These are phyloP conservation scores for Miltochrista miniata DNA, from an alignment of 2,888 invertebrate genomes.

Conservation along the genomic window DNA sequence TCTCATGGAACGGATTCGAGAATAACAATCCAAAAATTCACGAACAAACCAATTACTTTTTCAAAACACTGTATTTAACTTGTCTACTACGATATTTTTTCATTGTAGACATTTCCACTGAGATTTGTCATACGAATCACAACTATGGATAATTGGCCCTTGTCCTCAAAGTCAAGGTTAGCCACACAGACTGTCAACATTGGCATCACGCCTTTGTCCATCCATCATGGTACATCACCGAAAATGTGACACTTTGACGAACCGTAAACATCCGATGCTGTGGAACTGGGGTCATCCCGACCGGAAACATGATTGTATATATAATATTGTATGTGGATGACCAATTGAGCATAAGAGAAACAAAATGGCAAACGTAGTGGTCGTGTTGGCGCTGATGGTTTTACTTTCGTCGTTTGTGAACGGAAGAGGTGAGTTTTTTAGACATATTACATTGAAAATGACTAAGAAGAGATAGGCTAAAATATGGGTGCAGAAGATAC, in stretches of 20 bases:
- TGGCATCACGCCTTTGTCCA: conserved; percentile 42
- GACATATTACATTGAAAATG: too few relatives aligned
- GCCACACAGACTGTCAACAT: conserved; percentile 30
- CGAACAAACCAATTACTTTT: too few relatives aligned
- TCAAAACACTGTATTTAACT: conserved; percentile 1
- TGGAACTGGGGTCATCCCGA: conserved; percentile 24
- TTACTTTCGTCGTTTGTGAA: conserved; percentile 32
- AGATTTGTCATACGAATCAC: conserved; percentile 15
- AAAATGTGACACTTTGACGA: conserved; percentile 41
- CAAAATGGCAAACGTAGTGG: conserved; percentile 30
- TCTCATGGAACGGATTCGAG: too few relatives aligned
- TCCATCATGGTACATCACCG: conserved; percentile 42
- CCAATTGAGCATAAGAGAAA: conserved; percentile 12
- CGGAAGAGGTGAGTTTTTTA: conserved; percentile 25
- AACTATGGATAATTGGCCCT: conserved; percentile 22
- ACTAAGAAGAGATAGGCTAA: too few relatives aligned
- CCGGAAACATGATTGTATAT: conserved; percentile 14
- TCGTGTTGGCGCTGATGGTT: conserved; percentile 26
- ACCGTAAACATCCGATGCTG: conserved; percentile 43
- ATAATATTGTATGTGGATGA: conserved; percentile 18
- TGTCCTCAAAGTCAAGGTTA: conserved; percentile 44
- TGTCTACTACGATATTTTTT: conserved; percentile 7
- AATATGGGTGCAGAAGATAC: too few relatives aligned
- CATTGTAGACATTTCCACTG: conserved; percentile 3
- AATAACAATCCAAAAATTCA: too few relatives aligned